Evolutionary conservation across 2,888 invertebrate species (phyloP).

Genomic region (Poecilus cupreus): DNA sequence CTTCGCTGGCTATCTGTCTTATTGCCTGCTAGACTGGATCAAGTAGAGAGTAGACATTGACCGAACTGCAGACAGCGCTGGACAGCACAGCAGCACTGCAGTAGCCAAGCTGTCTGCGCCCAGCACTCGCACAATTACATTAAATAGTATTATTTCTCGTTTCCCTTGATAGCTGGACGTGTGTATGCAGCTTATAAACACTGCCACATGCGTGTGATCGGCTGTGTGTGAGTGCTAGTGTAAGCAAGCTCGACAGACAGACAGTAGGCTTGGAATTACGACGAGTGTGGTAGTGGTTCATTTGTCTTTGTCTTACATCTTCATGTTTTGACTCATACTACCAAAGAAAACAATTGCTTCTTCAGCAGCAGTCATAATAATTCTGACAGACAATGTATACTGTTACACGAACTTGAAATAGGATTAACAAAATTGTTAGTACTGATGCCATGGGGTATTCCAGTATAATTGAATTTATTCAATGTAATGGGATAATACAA

Average conservation of each 20-base stretch:
- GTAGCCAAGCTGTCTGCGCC: conserved; percentile 44
- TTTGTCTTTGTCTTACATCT: conserved; percentile 21
- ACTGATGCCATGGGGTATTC: too few relatives aligned
- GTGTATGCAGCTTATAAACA: conserved; percentile 22
- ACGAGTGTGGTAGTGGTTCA: neutral
- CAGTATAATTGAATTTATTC: too few relatives aligned
- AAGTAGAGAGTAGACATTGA: neutral
- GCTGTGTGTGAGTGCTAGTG: neutral
- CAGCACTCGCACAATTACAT: conserved; percentile 22
- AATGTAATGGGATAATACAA: too few relatives aligned
- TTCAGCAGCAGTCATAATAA: too few relatives aligned
- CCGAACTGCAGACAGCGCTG: neutral
- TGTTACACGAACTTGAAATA: too few relatives aligned
- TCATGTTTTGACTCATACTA: neutral
- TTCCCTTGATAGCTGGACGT: conserved; percentile 37
- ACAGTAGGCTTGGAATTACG: conserved; percentile 14
- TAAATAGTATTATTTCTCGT: conserved; percentile 45
- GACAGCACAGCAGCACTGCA: neutral
- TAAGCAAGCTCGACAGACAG: conserved; percentile 10
- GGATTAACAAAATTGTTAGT: too few relatives aligned
- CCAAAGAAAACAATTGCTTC: too few relatives aligned
- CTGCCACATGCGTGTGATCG: conserved; percentile 12
- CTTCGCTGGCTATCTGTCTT: too few relatives aligned
- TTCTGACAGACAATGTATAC: too few relatives aligned
- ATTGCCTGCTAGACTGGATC: neutral